Evolutionary conservation across 2,888 invertebrate genomes (phyloP).

Genomic region (Coelinius sp.): DNA sequence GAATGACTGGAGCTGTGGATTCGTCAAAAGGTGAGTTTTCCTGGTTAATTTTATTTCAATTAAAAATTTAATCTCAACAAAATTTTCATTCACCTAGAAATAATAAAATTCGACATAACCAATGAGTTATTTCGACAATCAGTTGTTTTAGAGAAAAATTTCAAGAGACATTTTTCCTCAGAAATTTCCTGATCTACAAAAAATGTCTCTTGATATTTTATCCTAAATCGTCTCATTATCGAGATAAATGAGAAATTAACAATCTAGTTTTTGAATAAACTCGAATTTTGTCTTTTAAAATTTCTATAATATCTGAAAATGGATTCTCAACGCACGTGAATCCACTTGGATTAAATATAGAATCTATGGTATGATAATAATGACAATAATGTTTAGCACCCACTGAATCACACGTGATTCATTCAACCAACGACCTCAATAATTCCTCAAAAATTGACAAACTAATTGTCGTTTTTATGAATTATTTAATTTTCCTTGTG

Average conservation of each 20-base stretch:
- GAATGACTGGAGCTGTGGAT: slow-evolving; percentile 1
- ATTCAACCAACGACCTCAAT: slow-evolving; percentile 4
- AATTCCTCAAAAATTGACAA: not conserved
- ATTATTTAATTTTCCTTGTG: not conserved
- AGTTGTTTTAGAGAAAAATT: not conserved
- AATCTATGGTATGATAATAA: slow-evolving; percentile 52
- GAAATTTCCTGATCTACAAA: too few relatives aligned
- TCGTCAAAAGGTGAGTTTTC: slow-evolving; percentile 10
- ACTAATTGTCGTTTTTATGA: not conserved
- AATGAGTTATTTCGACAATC: not conserved
- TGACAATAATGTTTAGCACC: slow-evolving; percentile 2
- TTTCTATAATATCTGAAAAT: not conserved
- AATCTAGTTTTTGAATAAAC: too few relatives aligned
- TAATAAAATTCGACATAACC: too few relatives aligned
- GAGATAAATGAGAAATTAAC: too few relatives aligned
- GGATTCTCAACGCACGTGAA: slow-evolving; percentile 53
- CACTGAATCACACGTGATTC: slow-evolving; percentile 19
- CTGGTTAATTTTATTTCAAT: not conserved
- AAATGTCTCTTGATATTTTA: too few relatives aligned
- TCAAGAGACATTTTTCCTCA: too few relatives aligned
- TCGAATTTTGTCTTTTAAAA: not conserved
- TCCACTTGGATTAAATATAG: slow-evolving; percentile 59
- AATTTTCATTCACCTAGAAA: too few relatives aligned
- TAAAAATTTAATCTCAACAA: not conserved
- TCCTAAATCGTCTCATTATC: too few relatives aligned